These are phyloP conservation scores for Steinernema carpocapsae DNA, from an alignment of 2,888 invertebrate species.

Conservation along the genomic window DNA sequence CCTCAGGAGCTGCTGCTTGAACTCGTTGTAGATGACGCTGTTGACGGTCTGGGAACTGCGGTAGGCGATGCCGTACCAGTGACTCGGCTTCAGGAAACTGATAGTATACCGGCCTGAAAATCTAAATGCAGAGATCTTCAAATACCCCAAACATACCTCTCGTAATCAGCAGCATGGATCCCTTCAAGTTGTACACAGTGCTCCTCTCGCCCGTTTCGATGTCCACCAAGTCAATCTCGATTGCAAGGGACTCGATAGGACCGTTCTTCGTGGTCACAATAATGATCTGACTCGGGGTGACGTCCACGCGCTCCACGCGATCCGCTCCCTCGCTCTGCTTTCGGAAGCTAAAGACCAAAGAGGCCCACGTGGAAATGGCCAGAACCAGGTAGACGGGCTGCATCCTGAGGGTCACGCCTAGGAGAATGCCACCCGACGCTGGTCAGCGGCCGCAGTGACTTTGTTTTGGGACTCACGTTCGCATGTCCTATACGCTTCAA, in stretches of 20 bases:
- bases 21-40: constrained; percentile 44
- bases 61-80: constrained; percentile 62
- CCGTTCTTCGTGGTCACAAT: constrained; percentile 60
- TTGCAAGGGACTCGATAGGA: constrained; percentile 47
- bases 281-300: constrained; percentile 61
- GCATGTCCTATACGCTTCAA: constrained; percentile 15
- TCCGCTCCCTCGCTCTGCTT: constrained; percentile 47
- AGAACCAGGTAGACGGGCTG: background rate
- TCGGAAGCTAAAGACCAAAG: background rate
- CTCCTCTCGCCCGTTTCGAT: constrained; percentile 55
- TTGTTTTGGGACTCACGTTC: constrained; percentile 19
- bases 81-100: constrained; percentile 63
- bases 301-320: constrained; percentile 59
- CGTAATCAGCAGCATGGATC: constrained; percentile 60
- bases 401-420: background rate
- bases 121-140: background rate
- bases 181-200: constrained; percentile 59
- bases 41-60: constrained; percentile 42
- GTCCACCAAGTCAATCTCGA: constrained; percentile 62
- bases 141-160: constrained; percentile 50
- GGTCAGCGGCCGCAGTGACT: constrained; percentile 24
- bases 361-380: no score
- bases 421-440: background rate
- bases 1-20: constrained; percentile 49
- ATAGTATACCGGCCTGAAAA: constrained; percentile 65